Base-by-base conservation (phyloP, 2,888 invertebrate genomes). In the Tricholauxania praeusta region DNA sequence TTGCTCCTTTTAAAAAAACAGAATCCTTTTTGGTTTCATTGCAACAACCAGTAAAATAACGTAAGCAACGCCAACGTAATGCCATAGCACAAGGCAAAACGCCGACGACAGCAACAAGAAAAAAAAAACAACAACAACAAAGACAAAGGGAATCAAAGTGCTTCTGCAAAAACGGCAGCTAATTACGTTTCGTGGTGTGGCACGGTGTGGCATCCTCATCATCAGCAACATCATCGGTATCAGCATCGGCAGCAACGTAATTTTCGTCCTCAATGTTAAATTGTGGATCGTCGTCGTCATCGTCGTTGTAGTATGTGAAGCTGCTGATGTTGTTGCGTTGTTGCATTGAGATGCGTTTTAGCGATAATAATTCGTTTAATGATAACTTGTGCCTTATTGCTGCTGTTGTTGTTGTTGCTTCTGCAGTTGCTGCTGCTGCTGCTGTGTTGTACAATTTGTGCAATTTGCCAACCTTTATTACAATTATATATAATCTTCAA, bases 121-220 rank as follows among this genome's bases (percentile, higher is more conserved):
- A 4, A 28, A 28, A 28, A 28, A 4, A 28, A 28, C 1, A 22
- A 22, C 22, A 22, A 28, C 39, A 39, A 39, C 39, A 39, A 39
- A 39, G 2, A 7, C 7, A 39, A 39, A 10, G 39, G 39, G 10
- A 39, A 39, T 49, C 22, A 80, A 84, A 85, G 82, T 79, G 84
- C 85, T 85, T 85, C 84, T 85, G 84, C 84, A 84, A 82, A 82
- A 81, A 83, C 84, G 74, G 85, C 82, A 84, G 85, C 84, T 85
- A 84, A 85, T 84, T 79, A 78, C 79, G 78, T 78, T 79, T 75
- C 70, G 62, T 51, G 62, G 62, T 52, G 70, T 62, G 55, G 55
- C 39, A 12, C 14, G 64, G 49, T 17, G 49, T 64, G 70, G 62
- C 70, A 70, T 14, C 60, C 32, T 8, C 70, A 32, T n/a, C 64